phyloP scores from a whole-genome alignment of 1,140 invertebrate species.

The Lepidotrigona ventralis region DNA sequence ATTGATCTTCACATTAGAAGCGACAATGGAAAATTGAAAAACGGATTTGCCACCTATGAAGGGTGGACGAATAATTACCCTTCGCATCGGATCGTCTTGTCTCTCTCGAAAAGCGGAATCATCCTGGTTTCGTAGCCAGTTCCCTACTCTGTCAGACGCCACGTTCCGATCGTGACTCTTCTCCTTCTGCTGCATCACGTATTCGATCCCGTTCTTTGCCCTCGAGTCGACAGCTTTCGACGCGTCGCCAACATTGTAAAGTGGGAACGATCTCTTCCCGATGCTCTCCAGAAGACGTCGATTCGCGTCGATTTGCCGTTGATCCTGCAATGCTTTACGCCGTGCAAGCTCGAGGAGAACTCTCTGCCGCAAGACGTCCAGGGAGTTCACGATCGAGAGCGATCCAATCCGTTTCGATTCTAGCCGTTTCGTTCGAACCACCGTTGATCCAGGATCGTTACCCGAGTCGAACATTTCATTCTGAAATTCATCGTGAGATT shows the following conservation, averaged over 20 bases:
- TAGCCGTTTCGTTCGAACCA: constrained; percentile 60
- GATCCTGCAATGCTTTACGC: constrained; percentile 78
- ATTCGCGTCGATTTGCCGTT: constrained; percentile 78
- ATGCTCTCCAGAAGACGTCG: constrained; percentile 70
- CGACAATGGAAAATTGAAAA: neutral
- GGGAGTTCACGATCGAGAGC: constrained; percentile 82
- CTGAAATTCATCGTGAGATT: constrained; percentile 31
- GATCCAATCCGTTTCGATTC: constrained; percentile 71
- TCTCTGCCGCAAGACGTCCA: constrained; percentile 82
- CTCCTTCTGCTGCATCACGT: neutral
- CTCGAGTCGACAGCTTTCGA: constrained; percentile 9
- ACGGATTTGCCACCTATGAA: no score
- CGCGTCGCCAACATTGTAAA: constrained; percentile 14
- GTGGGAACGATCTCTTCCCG: constrained; percentile 72
- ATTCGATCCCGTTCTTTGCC: constrained; percentile 14
- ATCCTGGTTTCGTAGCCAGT: constrained; percentile 62
- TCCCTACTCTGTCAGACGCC: constrained; percentile 32
- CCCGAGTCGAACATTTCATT: constrained; percentile 51
- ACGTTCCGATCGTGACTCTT: constrained; percentile 9
- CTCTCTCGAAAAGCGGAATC: constrained; percentile 51
- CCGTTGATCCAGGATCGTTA: constrained; percentile 40
- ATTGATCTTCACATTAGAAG: no score
- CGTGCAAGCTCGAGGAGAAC: constrained; percentile 81
- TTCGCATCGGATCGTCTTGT: constrained; percentile 49
- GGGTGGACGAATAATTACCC: constrained; percentile 9